Evolutionary conservation across 2,888 invertebrate species (phyloP).

Genomic region (Harpalus rubripes): DNA sequence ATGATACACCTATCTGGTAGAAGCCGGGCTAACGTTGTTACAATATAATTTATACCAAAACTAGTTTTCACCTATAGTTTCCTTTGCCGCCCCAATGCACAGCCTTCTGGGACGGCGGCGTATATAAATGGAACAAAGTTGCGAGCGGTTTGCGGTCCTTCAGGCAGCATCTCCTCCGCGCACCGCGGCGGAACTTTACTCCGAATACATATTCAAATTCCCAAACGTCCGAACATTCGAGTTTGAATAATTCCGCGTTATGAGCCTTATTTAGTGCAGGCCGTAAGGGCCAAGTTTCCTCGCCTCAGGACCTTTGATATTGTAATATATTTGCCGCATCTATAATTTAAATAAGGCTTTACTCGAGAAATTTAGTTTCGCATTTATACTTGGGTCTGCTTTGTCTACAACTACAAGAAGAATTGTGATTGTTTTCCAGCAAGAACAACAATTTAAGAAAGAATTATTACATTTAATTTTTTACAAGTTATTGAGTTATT

Average conservation of each 20-base stretch:
- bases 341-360: slow-evolving; percentile 76
- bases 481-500: no score
- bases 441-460: neutral
- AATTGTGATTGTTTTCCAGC: neutral
- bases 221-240: slow-evolving; percentile 75
- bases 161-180: neutral
- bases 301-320: slow-evolving; percentile 77
- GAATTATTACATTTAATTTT: no score
- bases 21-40: slow-evolving; percentile 63
- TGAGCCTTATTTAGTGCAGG: slow-evolving; percentile 74
- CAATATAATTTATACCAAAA: slow-evolving; percentile 68
- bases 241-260: slow-evolving; percentile 74
- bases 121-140: slow-evolving; percentile 59
- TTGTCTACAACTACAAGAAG: slow-evolving; percentile 41
- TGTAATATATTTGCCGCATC: slow-evolving; percentile 76
- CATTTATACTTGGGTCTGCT: slow-evolving; percentile 54
- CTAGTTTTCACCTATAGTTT: slow-evolving; percentile 70
- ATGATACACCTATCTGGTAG: slow-evolving; percentile 58
- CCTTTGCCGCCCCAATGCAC: slow-evolving; percentile 69
- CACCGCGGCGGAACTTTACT: slow-evolving; percentile 70
- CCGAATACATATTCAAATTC: slow-evolving; percentile 76
- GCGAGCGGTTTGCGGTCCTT: slow-evolving; percentile 27
- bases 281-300: slow-evolving; percentile 75
- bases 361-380: slow-evolving; percentile 65
- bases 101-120: slow-evolving; percentile 66